Evolutionary conservation across 92 coral and sea anemone species (phyloP).

Genomic region (Porites cylindrica): DNA sequence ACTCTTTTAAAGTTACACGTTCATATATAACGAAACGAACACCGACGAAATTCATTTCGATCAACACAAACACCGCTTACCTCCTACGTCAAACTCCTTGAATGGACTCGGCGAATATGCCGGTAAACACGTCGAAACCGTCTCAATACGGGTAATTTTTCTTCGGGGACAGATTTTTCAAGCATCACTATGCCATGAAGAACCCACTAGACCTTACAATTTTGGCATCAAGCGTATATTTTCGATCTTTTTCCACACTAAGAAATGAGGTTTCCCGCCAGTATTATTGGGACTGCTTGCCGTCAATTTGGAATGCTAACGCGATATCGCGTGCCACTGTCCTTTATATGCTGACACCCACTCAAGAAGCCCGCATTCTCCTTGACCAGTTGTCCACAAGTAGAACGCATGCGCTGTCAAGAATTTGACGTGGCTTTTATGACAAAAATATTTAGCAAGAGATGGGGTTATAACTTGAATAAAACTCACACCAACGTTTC

Average conservation of each 20-base stretch:
- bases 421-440: slow-evolving; percentile 39
- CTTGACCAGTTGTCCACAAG: slow-evolving; percentile 39
- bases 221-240: slow-evolving; percentile 6
- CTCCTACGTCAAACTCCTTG: slow-evolving; percentile 42
- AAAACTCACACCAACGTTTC: background rate
- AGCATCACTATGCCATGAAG: slow-evolving; percentile 2
- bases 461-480: background rate
- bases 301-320: slow-evolving; percentile 14
- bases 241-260: background rate
- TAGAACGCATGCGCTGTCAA: background rate
- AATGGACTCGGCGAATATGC: slow-evolving; percentile 37
- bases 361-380: slow-evolving; percentile 3
- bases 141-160: background rate
- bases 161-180: background rate
- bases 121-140: slow-evolving; percentile 27
- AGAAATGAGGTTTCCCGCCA: slow-evolving; percentile 43
- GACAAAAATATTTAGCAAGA: background rate
- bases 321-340: slow-evolving; percentile 27
- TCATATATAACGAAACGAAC: background rate
- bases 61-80: slow-evolving; percentile 13
- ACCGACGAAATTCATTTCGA: background rate
- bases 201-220: background rate
- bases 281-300: background rate
- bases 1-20: too few species aligned
- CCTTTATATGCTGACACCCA: slow-evolving; percentile 16